Base-by-base conservation (phyloP, 2,888 invertebrate genomes). In the Coenonympha arcania region DNA sequence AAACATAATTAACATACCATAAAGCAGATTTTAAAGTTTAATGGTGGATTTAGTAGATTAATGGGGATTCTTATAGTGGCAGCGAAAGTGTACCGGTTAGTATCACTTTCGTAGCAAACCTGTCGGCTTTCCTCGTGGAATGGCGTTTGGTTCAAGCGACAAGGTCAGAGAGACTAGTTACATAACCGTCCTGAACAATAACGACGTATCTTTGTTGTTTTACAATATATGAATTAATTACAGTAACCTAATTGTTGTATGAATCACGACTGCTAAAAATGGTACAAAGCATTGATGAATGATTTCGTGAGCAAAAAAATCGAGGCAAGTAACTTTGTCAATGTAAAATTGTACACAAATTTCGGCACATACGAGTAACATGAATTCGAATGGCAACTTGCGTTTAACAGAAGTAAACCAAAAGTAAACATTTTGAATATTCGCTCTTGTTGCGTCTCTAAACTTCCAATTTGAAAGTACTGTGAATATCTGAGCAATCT, bases 71-170 rank as follows among this genome's bases (percentile, higher is more conserved):
- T 36, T 51, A 20, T 40, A 24, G 28, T 39, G 50, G 41, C 40
- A 56, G 64, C 61, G 64, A 65, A 64, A 64, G 64, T 61, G 45
- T 33, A 50, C 58, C 57, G 57, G 65, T 50, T 51, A 36, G 54
- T 60, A 60, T 65, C 57, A 55, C 64, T 66, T 62, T 66, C 66
- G 55, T 61, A 62, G 61, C 55, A 64, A 76, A 80, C 76, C 74
- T 65, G 81, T 76, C 67, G 69, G 68, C 82, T 83, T 83, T 82
- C 80, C 76, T 81, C 73, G 64, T 31, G 13, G 67, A 64, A 69
- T 73, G 71, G 67, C 57, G 45, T 20, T 19, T 24, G 50, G 48
- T 40, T 22, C 49, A 49, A 54, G 50, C 48, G 15, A 58, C 50
- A 56, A 45, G 49, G 24, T 44, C 46, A 15, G 19, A 31, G 33